Conservation (phyloP, 2,797 vertebrate genomes). For the Acrossocheilus fasciatus region DNA sequence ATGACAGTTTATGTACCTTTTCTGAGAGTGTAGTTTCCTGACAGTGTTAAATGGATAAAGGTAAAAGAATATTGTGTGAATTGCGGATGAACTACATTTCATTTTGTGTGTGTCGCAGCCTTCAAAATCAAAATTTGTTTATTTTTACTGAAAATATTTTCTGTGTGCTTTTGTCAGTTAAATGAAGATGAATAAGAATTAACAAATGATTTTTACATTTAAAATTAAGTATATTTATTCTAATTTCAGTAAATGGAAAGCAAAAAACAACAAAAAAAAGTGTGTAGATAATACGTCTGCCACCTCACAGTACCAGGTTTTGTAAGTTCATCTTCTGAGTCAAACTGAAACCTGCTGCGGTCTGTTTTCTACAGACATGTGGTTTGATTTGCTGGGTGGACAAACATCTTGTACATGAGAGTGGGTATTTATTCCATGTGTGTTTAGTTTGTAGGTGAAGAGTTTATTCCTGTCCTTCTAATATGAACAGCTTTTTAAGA, state of each 20-base stretch:
- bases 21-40: no score
- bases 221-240: neutral
- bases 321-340: neutral
- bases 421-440: neutral
- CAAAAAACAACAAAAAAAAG: neutral
- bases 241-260: neutral
- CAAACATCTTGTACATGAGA: neutral
- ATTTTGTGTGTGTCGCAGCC: no score
- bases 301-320: neutral
- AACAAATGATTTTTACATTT: neutral
- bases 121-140: no score
- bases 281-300: no score
- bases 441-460: neutral
- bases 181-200: neutral
- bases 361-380: neutral
- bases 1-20: no score
- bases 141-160: no score
- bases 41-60: no score
- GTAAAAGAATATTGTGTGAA: no score
- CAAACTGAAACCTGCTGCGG: neutral
- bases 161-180: neutral
- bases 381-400: neutral
- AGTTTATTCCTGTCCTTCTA: neutral
- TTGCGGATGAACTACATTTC: no score
- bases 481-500: neutral